These are phyloP conservation scores for Ooceraea biroi DNA, from an alignment of 1,140 invertebrate species.

Conservation along the genomic window DNA sequence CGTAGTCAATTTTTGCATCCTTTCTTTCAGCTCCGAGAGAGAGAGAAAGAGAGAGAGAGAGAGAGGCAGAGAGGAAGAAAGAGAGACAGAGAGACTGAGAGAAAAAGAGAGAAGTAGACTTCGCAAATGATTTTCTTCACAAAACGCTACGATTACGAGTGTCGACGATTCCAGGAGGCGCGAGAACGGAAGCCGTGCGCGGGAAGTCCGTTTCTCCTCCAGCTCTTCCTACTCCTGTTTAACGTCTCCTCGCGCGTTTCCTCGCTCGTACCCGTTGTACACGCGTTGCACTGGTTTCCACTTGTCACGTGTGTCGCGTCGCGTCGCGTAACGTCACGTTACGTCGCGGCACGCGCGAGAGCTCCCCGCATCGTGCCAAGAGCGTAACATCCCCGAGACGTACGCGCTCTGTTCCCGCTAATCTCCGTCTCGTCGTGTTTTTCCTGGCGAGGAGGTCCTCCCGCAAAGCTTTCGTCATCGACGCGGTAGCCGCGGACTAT, in stretches of 20 bases:
- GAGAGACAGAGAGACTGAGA: too few species aligned
- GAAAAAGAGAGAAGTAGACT: too few species aligned
- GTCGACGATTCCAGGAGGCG: neutral
- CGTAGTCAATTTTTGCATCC: neutral
- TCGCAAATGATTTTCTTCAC: neutral
- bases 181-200: neutral
- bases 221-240: neutral
- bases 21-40: neutral
- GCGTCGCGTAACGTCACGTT: constrained; percentile 20
- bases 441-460: neutral
- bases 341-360: constrained; percentile 18
- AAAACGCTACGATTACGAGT: neutral
- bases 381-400: constrained; percentile 48
- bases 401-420: neutral
- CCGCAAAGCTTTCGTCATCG: too few species aligned
- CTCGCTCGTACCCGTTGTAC: constrained; percentile 8
- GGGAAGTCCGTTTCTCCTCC: too few species aligned
- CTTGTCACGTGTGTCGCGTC: constrained; percentile 70
- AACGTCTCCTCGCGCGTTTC: neutral
- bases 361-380: constrained; percentile 44
- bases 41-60: too few species aligned
- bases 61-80: too few species aligned
- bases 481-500: constrained; percentile 13
- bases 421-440: neutral
- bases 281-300: constrained; percentile 61